Evolutionary conservation across 2,113 vertebrate genomes (phyloP), one percentile per base, ranked within the genome.

Genomic region (Theristicus caerulescens): DNA sequence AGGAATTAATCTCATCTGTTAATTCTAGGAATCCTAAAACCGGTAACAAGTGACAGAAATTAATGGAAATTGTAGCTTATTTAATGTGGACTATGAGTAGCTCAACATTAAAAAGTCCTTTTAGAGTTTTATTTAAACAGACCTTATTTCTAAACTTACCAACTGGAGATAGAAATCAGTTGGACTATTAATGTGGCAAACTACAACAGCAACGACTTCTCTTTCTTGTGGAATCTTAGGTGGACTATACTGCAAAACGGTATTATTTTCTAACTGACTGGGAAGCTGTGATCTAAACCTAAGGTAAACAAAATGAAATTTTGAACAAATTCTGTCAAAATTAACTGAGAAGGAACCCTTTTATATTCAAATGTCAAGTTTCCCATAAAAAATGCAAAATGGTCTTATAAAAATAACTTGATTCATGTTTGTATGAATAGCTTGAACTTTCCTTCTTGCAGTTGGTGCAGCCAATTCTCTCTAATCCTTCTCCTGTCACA

Each of bases 101-200:
- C 18, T 86, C n/a, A 80, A 80, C 8, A 54, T 46, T 34, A 80
- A 82, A 69, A 32, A 10, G 11, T 16, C 19, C n/a, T 11, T 34
- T 52, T 5, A 29, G 7, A n/a, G 11, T 65, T 94, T 59, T 38
- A 74, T 32, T 42, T 49, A 42, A 83, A 74, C 3, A 78, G 38
- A 69, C 25, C 42, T 72, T 13, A 78, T 47, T 89, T 88, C 59
- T 77, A 36, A 86, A 71, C 96, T 98, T 97, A 99, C 99, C 98
- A 99, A 85, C 51, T 99, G 98, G 92, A 99, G 97, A 94, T 99
- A 99, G 97, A 99, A 99, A 97, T 99, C 98, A 69, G 97, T 94
- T 11, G 99, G 99, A 84, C 90, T 98, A 92, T 98, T 98, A 88
- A 99, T 95, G 78, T 99, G 98, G 78, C 98, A 98, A 96, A 99